Evolutionary conservation across 2,888 invertebrate genomes (phyloP), one percentile per base, ranked within the genome.

Genomic region (Metopia argyrocephala): DNA sequence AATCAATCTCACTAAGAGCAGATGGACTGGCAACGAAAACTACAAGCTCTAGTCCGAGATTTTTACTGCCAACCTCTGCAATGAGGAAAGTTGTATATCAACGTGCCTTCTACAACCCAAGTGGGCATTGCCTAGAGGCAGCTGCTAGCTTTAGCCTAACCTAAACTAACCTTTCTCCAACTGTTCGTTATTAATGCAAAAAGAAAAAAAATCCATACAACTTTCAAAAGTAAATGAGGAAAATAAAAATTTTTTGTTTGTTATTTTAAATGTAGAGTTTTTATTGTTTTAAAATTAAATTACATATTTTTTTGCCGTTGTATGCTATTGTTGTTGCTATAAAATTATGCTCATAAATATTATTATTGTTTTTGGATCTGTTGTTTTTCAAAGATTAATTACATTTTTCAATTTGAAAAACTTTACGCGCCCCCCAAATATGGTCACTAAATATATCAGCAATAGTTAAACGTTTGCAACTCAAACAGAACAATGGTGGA

Each of bases 281-380:
- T 76, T 28, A 54, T 68, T 64, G 62, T 56, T n/a, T n/a, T 64
- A 56, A 56, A 62, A 3, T 69, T 64, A 25, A 64, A 69, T 76
- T 76, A 38, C 9, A 15, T 38, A 12, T 38, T 15, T 12, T 38
- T 3, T 12, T 38, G 15, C 15, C 15, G 12, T 1, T 38, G 31
- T 31, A 12, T 31, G 38, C 0, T 38, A 15, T 38, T 76, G 18
- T 62, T 76, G 69, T 46, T 61, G 59, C 59, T 52, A 45, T 50
- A 15, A 57, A 52, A 70, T 59, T 59, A 27, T 52, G 64, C 28
- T 65, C 70, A 70, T 76, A 65, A 78, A 78, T 71, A 59, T 21
- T 5, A 25, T 54, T 25, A 25, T 38, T 38, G 15, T 38, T 31
- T 2, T 31, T 1, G 54, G 15, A 48, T 46, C 18, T 25, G 9